Conservation (phyloP, 2,113 vertebrate genomes). For the Sturnira hondurensis region DNA sequence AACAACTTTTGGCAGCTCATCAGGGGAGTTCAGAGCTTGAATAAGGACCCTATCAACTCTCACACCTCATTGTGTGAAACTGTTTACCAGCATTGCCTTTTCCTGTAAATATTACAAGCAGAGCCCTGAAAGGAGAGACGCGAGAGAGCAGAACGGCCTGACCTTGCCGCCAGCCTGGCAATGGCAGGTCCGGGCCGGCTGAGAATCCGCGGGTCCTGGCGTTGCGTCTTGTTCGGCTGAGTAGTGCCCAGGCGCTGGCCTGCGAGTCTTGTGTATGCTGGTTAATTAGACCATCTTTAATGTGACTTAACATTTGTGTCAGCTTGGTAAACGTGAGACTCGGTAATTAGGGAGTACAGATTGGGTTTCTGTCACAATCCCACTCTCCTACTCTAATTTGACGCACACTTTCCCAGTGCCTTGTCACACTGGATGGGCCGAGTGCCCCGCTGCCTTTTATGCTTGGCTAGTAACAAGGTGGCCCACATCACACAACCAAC, state of each 20-base stretch:
- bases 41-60: constrained; percentile 78
- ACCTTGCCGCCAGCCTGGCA: constrained; percentile 50
- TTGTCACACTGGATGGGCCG: constrained; percentile 72
- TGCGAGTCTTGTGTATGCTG: constrained; percentile 75
- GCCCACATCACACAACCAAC: constrained; percentile 67
- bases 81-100: constrained; percentile 85
- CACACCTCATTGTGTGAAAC: constrained; percentile 79
- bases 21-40: constrained; percentile 80
- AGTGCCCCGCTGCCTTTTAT: constrained; percentile 72
- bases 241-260: constrained; percentile 67
- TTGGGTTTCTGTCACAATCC: constrained; percentile 81
- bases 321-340: constrained; percentile 80
- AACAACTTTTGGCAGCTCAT: constrained; percentile 83
- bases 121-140: constrained; percentile 48
- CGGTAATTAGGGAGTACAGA: constrained; percentile 84
- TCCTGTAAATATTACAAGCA: constrained; percentile 84
- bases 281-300: constrained; percentile 87
- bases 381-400: constrained; percentile 81
- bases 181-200: constrained; percentile 56
- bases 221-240: constrained; percentile 62
- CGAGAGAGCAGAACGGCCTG: constrained; percentile 58
- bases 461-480: constrained; percentile 79
- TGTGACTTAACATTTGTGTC: constrained; percentile 83
- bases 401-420: constrained; percentile 68
- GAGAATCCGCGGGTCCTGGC: background rate